Conservation (phyloP, 2,797 vertebrate species). For the Leptatherina wallacei region DNA sequence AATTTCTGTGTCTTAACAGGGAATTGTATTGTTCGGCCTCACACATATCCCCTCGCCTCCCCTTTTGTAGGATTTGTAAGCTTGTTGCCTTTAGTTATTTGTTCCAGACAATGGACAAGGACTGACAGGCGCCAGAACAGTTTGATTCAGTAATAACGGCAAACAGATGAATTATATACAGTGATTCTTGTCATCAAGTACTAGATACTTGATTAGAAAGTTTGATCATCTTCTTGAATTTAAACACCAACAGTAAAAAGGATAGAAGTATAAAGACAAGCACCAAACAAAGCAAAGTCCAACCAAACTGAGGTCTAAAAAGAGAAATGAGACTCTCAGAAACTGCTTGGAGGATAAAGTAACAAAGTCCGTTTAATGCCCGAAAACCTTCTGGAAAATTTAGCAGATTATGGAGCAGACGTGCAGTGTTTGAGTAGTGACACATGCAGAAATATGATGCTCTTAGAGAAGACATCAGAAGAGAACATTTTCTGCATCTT, state of each 20-base stretch:
- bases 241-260: background rate
- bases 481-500: no score
- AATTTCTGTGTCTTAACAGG: background rate
- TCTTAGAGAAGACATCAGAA: background rate
- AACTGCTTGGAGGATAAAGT: background rate
- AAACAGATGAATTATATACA: background rate
- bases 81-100: constrained; percentile 40
- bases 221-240: background rate
- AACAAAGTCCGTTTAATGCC: no score
- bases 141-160: background rate
- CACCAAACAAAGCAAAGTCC: background rate
- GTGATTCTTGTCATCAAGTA: no score
- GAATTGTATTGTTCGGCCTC: background rate
- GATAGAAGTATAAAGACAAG: background rate
- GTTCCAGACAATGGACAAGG: constrained; percentile 38
- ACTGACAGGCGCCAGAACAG: constrained; percentile 8
- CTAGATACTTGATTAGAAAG: no score
- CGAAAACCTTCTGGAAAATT: background rate
- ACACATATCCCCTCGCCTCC: background rate
- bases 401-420: no score
- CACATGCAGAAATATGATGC: background rate
- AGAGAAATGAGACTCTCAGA: background rate
- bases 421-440: background rate
- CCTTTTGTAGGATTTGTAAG: constrained; percentile 14
- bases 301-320: background rate